A percentile compares a stretch with the other conserved stretches of the same genome.
phyloP scores from a whole-genome alignment of 2,888 invertebrate species.

The Scrobipalpa atriplicella region DNA sequence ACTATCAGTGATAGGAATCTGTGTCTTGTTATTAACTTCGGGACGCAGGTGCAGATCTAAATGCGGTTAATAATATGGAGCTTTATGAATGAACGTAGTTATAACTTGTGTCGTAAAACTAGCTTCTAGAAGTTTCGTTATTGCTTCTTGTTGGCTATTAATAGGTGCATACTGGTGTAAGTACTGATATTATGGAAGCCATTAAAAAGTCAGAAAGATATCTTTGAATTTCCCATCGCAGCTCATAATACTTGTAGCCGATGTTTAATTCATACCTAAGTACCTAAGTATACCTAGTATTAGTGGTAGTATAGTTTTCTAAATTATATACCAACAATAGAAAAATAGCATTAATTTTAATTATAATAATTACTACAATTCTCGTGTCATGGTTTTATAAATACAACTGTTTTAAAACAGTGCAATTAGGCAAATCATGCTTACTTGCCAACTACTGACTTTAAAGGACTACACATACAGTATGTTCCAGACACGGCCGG shows the following conservation, averaged over 20 bases:
- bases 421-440: slow-evolving; percentile 4
- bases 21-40: background rate
- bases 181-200: background rate
- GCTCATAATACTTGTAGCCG: no score
- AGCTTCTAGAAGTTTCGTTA: background rate
- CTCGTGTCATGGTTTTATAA: background rate
- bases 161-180: no score
- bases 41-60: background rate
- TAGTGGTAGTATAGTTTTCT: no score
- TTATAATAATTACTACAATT: background rate
- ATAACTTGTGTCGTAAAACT: background rate
- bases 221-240: no score
- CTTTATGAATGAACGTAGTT: slow-evolving; percentile 7
- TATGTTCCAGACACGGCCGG: background rate
- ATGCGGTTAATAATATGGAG: background rate
- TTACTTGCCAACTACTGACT: background rate
- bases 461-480: background rate
- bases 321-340: no score
- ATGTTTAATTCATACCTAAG: no score
- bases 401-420: background rate
- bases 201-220: no score
- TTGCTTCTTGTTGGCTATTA: background rate
- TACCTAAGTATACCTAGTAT: no score
- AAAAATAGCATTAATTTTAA: background rate
- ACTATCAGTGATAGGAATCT: background rate